phyloP scores from a whole-genome alignment of 2,888 invertebrate species.

The Ernsta delagoae region DNA sequence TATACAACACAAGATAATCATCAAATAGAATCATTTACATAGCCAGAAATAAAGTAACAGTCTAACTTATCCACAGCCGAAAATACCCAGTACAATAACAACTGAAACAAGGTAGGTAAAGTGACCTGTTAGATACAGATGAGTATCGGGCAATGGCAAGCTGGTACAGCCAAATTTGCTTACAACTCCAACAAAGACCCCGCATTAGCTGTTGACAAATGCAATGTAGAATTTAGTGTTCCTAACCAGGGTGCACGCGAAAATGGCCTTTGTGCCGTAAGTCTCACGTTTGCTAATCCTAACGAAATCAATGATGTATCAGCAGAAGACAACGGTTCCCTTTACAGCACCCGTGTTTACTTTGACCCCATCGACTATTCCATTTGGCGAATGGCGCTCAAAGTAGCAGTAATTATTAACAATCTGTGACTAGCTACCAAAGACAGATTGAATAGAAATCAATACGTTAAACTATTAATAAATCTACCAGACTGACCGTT shows the following conservation, averaged over 20 bases:
- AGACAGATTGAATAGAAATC: slow-evolving; percentile 16
- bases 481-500: slow-evolving; percentile 27
- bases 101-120: slow-evolving; percentile 13
- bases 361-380: slow-evolving; percentile 35
- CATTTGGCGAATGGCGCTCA: slow-evolving; percentile 21
- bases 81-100: slow-evolving; percentile 1
- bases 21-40: too few species aligned
- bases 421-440: slow-evolving; percentile 22
- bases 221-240: slow-evolving; percentile 25
- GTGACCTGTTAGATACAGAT: slow-evolving; percentile 13
- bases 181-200: slow-evolving; percentile 15
- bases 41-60: not conserved
- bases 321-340: slow-evolving; percentile 30
- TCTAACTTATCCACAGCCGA: not conserved
- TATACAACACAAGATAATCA: too few species aligned
- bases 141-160: slow-evolving; percentile 17
- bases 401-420: slow-evolving; percentile 34
- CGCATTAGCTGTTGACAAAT: slow-evolving; percentile 33
- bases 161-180: slow-evolving; percentile 22
- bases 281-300: not conserved
- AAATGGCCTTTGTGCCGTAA: slow-evolving; percentile 4
- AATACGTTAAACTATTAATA: slow-evolving; percentile 7
- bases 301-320: slow-evolving; percentile 19
- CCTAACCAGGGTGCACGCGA: slow-evolving; percentile 3
- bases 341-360: slow-evolving; percentile 32